Conservation (phyloP, 1,140 invertebrate genomes). For the Oncopodura yosiiana region DNA sequence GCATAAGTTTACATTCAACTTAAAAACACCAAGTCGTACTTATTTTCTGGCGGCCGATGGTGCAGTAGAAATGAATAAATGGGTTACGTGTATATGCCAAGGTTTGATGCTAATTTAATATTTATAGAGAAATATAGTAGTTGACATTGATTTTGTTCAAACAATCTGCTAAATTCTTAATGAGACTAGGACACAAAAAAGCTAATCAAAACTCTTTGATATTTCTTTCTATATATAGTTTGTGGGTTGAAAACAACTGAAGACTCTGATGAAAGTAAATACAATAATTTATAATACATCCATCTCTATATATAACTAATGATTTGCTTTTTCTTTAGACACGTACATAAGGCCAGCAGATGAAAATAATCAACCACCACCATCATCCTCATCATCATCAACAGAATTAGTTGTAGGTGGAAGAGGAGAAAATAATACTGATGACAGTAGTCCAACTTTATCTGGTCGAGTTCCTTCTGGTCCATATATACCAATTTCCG, state of each 20-base stretch:
- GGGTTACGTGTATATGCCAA: conserved; percentile 87
- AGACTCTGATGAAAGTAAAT: conserved; percentile 3
- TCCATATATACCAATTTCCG: conserved; percentile 53
- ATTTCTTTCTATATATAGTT: too few relatives aligned
- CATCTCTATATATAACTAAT: neutral
- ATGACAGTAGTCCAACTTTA: conserved; percentile 40
- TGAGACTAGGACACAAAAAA: neutral
- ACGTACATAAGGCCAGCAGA: conserved; percentile 43
- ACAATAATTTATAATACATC: neutral
- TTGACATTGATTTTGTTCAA: neutral
- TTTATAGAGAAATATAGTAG: conserved; percentile 60
- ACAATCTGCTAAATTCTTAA: too few relatives aligned
- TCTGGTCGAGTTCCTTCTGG: conserved; percentile 36
- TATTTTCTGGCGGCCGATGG: conserved; percentile 87
- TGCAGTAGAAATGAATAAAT: conserved; percentile 83
- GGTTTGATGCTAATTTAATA: too few relatives aligned
- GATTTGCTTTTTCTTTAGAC: conserved; percentile 38
- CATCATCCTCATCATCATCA: too few relatives aligned
- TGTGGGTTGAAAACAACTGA: conserved; percentile 32
- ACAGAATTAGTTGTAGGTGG: too few relatives aligned
- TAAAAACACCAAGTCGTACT: conserved; percentile 73
- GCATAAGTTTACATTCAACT: conserved; percentile 76
- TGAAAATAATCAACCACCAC: conserved; percentile 26
- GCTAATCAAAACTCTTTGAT: neutral
- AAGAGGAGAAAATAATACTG: conserved; percentile 29